Conservation (phyloP, 2,113 vertebrate genomes). For the Sinocyclocheilus maitianheensis region DNA sequence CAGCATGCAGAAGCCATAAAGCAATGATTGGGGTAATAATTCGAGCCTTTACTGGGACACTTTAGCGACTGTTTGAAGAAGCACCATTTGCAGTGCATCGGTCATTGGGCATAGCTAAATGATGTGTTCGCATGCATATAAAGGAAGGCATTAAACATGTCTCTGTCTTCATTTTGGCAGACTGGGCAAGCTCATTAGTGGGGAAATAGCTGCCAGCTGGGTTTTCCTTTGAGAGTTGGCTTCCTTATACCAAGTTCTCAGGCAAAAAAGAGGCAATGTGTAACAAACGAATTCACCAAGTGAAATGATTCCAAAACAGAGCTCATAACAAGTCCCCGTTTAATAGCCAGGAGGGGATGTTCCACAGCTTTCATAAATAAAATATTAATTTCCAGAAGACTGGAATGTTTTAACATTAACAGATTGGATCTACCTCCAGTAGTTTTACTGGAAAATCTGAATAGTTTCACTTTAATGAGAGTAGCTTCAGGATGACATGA, state of each 20-base stretch:
- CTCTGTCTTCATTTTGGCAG: constrained; percentile 29
- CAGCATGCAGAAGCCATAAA: constrained; percentile 47
- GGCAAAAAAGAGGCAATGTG: constrained; percentile 25
- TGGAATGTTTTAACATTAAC: constrained; percentile 46
- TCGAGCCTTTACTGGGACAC: constrained; percentile 6
- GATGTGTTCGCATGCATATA: constrained; percentile 34
- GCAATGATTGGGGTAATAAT: constrained; percentile 46
- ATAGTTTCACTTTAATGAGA: constrained; percentile 29
- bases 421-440: constrained; percentile 30
- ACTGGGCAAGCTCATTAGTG: constrained; percentile 50
- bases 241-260: constrained; percentile 42
- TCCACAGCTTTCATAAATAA: constrained; percentile 32
- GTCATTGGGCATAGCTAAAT: constrained; percentile 46
- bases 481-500: constrained; percentile 7
- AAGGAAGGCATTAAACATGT: constrained; percentile 43
- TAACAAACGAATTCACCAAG: constrained; percentile 30
- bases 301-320: constrained; percentile 33
- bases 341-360: constrained; percentile 35
- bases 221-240: constrained; percentile 34
- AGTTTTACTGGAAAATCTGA: constrained; percentile 48
- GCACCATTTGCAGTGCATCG: constrained; percentile 36
- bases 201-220: constrained; percentile 52
- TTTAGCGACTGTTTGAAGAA: constrained; percentile 35
- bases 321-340: constrained; percentile 20
- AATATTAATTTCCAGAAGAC: constrained; percentile 39